Evolutionary conservation across 2,888 invertebrate genomes (phyloP).

Genomic region (Therioaphis trifolii): DNA sequence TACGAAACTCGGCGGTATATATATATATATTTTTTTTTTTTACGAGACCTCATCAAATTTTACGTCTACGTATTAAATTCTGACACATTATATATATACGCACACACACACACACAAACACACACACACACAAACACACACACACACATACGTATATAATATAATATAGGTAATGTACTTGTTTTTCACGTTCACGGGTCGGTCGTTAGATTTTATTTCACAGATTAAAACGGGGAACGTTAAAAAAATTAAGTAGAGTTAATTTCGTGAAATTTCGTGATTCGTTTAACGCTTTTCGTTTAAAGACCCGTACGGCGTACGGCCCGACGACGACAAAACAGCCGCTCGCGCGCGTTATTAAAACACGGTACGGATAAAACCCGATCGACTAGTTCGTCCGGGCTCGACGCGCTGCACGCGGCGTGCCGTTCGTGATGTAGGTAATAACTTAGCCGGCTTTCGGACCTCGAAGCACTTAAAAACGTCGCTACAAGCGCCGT

Average conservation of each 20-base stretch:
- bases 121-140: too few species aligned
- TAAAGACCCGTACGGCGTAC: neutral
- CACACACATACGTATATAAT: too few species aligned
- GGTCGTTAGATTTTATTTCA: conserved; percentile 31
- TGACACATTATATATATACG: neutral
- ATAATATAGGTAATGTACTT: neutral
- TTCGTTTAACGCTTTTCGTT: neutral
- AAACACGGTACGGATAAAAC: neutral
- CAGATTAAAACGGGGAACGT: neutral
- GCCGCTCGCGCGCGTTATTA: too few species aligned
- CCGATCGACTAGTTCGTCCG: neutral
- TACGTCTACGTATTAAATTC: too few species aligned
- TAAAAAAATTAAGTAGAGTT: conserved; percentile 1
- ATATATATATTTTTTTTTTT: neutral
- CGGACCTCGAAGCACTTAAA: too few species aligned
- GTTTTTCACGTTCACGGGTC: neutral
- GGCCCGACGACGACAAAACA: neutral
- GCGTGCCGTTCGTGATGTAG: too few species aligned
- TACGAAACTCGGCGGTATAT: neutral
- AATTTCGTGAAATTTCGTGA: conserved; percentile 3
- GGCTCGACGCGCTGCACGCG: neutral
- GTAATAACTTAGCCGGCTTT: too few species aligned
- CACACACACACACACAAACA: too few species aligned
- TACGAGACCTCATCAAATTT: conserved; percentile 31
- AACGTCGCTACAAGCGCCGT: too few species aligned